phyloP scores from a whole-genome alignment of 2,888 invertebrate genomes.

The Bombylius major region DNA sequence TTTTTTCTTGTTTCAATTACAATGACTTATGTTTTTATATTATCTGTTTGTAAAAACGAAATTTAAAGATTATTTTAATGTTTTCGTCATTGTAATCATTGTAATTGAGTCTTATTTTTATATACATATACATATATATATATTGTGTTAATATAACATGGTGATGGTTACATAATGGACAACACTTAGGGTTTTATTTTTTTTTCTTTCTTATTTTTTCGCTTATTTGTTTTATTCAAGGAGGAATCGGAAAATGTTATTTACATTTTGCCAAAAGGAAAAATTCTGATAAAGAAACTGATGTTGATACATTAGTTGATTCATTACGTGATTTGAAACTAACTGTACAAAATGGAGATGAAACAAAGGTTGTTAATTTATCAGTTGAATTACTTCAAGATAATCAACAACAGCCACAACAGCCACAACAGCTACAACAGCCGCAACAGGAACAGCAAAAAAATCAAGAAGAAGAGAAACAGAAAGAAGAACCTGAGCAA shows the following conservation, averaged over 20 bases:
- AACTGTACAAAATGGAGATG: slow-evolving; percentile 16
- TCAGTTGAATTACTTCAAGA: slow-evolving; percentile 14
- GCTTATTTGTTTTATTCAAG: slow-evolving; percentile 30
- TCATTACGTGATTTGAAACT: slow-evolving; percentile 32
- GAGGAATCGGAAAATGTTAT: slow-evolving; percentile 54
- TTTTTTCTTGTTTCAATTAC: not conserved
- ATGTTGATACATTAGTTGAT: slow-evolving; percentile 31
- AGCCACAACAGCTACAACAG: slow-evolving; percentile 6
- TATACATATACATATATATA: too few relatives aligned
- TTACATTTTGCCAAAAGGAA: slow-evolving; percentile 61
- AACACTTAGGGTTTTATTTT: not conserved
- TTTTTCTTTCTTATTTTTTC: not conserved
- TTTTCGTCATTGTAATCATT: too few relatives aligned
- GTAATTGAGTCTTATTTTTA: too few relatives aligned
- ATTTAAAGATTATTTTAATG: too few relatives aligned
- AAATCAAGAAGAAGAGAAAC: slow-evolving; percentile 17
- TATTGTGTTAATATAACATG: too few relatives aligned
- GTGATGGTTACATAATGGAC: too few relatives aligned
- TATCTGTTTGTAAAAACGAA: too few relatives aligned
- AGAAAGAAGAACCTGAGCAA: slow-evolving; percentile 5
- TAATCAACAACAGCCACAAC: slow-evolving; percentile 12
- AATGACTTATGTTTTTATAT: too few relatives aligned
- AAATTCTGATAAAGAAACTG: slow-evolving; percentile 33
- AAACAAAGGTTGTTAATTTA: slow-evolving; percentile 15
- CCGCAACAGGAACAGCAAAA: slow-evolving; percentile 13